A percentile compares a stretch with the other conserved stretches of the same genome.
Evolutionary conservation across 2,888 invertebrate genomes (phyloP).

Genomic region (Dasysyrphus albostriatus): DNA sequence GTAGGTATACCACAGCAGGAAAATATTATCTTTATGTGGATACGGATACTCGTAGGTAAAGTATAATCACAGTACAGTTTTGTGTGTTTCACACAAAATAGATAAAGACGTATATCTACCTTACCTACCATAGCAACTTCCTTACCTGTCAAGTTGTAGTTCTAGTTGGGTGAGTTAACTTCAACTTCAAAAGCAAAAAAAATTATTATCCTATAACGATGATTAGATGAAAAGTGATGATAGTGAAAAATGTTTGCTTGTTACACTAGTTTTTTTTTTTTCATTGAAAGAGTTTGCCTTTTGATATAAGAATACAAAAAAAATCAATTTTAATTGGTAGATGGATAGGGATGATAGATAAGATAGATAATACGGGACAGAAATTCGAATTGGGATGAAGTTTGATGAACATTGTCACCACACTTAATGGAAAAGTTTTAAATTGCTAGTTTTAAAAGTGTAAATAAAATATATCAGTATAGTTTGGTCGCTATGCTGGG

Average conservation of each 20-base stretch:
- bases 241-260: conserved; percentile 70
- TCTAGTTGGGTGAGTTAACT: conserved; percentile 61
- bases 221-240: conserved; percentile 75
- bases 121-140: background rate
- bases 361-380: background rate
- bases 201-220: conserved; percentile 50
- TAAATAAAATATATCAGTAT: conserved; percentile 9
- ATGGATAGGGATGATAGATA: conserved; percentile 17
- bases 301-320: conserved; percentile 52
- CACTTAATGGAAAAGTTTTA: background rate
- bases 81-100: background rate
- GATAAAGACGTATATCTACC: background rate
- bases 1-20: conserved; percentile 13
- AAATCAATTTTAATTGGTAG: conserved; percentile 66
- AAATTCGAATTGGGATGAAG: background rate
- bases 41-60: background rate
- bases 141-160: conserved; percentile 48
- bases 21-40: conserved; percentile 18
- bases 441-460: background rate
- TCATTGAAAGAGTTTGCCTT: background rate
- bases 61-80: background rate
- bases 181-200: conserved; percentile 30
- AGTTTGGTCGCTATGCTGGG: rapidly evolving
- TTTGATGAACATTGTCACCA: background rate
- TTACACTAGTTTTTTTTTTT: conserved; percentile 47